Evolutionary conservation across 2,113 vertebrate species (phyloP).

Genomic region (Pseudopipra pipra): DNA sequence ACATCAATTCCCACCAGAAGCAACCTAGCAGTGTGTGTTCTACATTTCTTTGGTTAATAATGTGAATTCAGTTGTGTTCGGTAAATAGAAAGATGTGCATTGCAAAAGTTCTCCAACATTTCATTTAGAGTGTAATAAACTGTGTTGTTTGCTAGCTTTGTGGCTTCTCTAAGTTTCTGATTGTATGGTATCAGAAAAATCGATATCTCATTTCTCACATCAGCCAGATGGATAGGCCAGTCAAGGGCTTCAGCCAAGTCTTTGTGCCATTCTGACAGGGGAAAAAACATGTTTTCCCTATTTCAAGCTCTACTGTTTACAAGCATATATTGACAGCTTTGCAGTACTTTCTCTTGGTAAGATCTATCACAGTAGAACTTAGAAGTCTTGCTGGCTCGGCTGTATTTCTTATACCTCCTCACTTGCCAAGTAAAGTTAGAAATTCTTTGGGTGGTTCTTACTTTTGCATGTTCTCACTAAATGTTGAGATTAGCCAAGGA

Average conservation of each 20-base stretch:
- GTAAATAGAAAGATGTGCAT: constrained; percentile 16
- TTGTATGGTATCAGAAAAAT: constrained; percentile 72
- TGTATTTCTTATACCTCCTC: not conserved
- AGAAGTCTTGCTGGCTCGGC: constrained; percentile 18
- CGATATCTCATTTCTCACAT: constrained; percentile 82
- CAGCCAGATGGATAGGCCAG: constrained; percentile 66
- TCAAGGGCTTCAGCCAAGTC: constrained; percentile 68
- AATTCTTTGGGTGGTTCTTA: constrained; percentile 25
- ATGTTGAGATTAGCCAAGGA: constrained; percentile 2
- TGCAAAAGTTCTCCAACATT: constrained; percentile 44
- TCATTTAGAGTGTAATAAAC: constrained; percentile 42
- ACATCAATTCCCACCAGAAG: not conserved
- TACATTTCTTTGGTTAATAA: not conserved
- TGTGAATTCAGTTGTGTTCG: not conserved
- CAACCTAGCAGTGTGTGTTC: not conserved
- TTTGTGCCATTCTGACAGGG: constrained; percentile 58
- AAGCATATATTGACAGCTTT: constrained; percentile 67
- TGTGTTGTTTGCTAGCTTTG: constrained; percentile 1
- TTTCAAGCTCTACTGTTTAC: constrained; percentile 63
- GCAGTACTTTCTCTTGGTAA: constrained; percentile 50
- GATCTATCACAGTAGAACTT: constrained; percentile 38
- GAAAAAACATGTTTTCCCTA: constrained; percentile 64
- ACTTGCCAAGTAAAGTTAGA: constrained; percentile 33
- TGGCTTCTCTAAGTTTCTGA: constrained; percentile 69
- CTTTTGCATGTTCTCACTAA: not conserved